These are phyloP conservation scores for Artemia sp. DNA, from an alignment of 2,888 invertebrate genomes.

Conservation along the genomic window DNA sequence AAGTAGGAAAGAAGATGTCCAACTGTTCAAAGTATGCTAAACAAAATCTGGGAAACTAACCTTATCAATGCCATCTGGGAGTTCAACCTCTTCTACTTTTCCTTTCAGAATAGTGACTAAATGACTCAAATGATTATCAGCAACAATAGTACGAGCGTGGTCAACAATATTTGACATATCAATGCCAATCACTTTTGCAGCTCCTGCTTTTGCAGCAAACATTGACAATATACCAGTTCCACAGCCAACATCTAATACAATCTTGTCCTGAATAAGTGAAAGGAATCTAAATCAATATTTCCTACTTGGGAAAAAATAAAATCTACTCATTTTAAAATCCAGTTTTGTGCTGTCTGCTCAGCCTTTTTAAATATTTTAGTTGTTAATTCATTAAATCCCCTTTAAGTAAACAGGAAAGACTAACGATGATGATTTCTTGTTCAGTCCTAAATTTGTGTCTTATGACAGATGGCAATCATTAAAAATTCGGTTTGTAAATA, in stretches of 20 bases:
- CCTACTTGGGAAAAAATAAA: too few species aligned
- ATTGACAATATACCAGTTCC: conserved; percentile 97
- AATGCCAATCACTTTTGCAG: conserved; percentile 81
- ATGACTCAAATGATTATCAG: conserved; percentile 60
- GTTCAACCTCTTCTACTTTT: conserved; percentile 76
- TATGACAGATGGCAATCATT: too few species aligned
- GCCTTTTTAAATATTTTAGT: too few species aligned
- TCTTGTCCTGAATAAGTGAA: conserved; percentile 39
- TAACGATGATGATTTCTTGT: too few species aligned
- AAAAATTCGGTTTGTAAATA: too few species aligned
- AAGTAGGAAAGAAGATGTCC: not conserved
- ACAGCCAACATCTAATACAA: conserved; percentile 92
- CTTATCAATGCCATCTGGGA: conserved; percentile 71
- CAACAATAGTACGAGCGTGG: conserved; percentile 86
- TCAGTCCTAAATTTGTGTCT: too few species aligned
- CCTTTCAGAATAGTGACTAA: conserved; percentile 69
- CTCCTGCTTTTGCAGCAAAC: conserved; percentile 99
- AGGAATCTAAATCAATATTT: too few species aligned
- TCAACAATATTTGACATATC: conserved; percentile 98
- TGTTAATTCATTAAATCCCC: too few species aligned
- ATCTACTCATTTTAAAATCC: too few species aligned
- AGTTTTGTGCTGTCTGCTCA: too few species aligned
- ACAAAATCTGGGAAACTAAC: not conserved
- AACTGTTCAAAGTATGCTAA: not conserved
- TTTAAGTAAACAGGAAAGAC: too few species aligned